Evolutionary conservation across 1,140 invertebrate genomes (phyloP), one percentile per base, ranked within the genome.

Genomic region (Cotesia glomerata): DNA sequence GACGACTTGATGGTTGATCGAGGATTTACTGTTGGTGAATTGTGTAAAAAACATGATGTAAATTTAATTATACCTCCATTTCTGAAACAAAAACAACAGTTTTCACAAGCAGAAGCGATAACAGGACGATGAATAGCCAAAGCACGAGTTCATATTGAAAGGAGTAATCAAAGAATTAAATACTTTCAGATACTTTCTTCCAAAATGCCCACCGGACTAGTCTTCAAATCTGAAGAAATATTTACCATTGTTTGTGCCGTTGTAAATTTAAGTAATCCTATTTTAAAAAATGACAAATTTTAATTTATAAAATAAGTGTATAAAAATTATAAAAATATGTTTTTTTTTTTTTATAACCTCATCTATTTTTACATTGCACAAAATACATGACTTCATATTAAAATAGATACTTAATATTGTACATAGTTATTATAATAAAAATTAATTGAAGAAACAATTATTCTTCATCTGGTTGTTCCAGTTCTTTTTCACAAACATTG

Each of bases 191-290:
- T 72, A 36, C 3, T 72, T n/a, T 35, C 54, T 16, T 63, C 9
- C 39, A 67, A 4, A 51, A 66, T 72, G 52, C 54, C 71, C 0
- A 7, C 3, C 2, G 18, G 14, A 49, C 52, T 72, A 1, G 5
- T 67, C 11, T 13, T 14, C 56, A 18, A 45, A 32, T 2, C 61
- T 36, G 68, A 75, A 8, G 62, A 75, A 39, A 74, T 79, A 18
- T 78, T 79, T 66, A 74, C 61, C 35, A 70, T 79, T 65, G 71
- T 71, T 54, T 77, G 74, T 67, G 77, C 65, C 7, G 65, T 69
- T 5, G 59, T 72, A 45, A 78, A 79, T 75, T 67, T 76, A 18
- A 67, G 59, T 16, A 70, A 54, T 16, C 75, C 78, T n/a, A 79
- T 77, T 62, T 73, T 79, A 45, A 72, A 34, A 71, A 56, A 74